Base-by-base conservation (phyloP, 2,113 vertebrate species). In the Cyanoderma ruficeps region DNA sequence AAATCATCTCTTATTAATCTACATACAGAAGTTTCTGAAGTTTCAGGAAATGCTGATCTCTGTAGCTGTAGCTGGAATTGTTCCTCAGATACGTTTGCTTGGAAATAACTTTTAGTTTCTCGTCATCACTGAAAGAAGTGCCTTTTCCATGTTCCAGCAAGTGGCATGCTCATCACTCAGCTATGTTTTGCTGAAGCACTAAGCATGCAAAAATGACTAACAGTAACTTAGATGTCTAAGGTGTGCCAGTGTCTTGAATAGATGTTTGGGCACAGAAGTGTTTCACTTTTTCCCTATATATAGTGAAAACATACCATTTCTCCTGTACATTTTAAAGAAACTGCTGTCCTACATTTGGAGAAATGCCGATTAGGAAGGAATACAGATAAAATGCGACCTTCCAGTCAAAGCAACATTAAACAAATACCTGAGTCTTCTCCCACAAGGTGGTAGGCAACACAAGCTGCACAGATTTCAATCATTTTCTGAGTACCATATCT, bases 1-100 rank as follows among this genome's bases (percentile, higher is more conserved):
- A 79, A 83, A 89, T 15, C 52, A 52, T 90, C n/a, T 94, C 91
- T 86, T 86, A 35, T 77, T 90, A 80, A 91, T 90, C 53, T 91
- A 31, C 30, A 19, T 56, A 42, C 61, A 68, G 57, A 92, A 85
- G 44, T 82, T 88, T 88, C 49, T 90, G 67, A 69, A 57, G 42
- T 65, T 44, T 91, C 21, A 94, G 92, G 87, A 96, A 95, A 96
- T 81, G 56, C 71, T 87, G 63, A 80, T 86, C 56, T 3, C 2
- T 64, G 18, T 80, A 81, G 53, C 2, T 64, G 18, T 80, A 81
- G 53, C 60, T 97, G 96, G 74, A 95, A 59, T 83, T 83, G 72
- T 88, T 92, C 70, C 60, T 89, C 75, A 78, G 88, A 76, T 83
- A 67, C 10, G 13, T 27, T 78, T 72, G 78, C 82, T 89, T 81